phyloP scores from a whole-genome alignment of 2,888 invertebrate genomes.

The Ferrisia virgata region DNA sequence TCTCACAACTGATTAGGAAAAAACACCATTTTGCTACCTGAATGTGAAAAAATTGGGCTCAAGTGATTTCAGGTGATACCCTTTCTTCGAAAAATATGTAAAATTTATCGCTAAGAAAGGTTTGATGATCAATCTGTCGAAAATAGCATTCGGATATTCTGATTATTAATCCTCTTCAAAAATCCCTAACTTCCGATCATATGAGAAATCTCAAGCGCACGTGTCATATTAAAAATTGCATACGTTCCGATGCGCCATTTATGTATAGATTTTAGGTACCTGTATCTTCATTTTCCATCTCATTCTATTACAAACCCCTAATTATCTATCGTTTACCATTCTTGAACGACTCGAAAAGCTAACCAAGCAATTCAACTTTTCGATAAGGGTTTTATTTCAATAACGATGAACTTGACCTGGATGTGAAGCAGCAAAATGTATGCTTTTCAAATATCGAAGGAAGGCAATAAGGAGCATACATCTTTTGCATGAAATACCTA shows the following conservation, averaged over 20 bases:
- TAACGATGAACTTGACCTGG: background rate
- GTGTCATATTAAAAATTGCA: background rate
- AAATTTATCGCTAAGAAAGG: too few relatives aligned
- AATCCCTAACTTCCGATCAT: background rate
- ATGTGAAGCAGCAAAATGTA: too few relatives aligned
- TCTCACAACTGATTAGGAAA: too few relatives aligned
- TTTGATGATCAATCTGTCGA: too few relatives aligned
- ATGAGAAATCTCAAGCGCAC: background rate
- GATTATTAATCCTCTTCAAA: background rate
- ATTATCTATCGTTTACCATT: background rate
- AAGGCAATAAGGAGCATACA: background rate
- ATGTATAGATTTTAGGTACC: too few relatives aligned
- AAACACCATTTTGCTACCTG: too few relatives aligned
- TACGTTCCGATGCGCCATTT: background rate
- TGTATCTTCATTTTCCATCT: background rate
- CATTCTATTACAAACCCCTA: background rate
- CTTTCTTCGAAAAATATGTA: too few relatives aligned
- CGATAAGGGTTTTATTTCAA: background rate
- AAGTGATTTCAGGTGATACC: too few relatives aligned
- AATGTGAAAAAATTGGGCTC: too few relatives aligned
- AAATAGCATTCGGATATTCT: too few relatives aligned
- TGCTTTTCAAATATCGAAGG: background rate
- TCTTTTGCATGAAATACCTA: conserved; percentile 1
- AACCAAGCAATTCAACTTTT: background rate
- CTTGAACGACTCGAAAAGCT: background rate